phyloP scores from a whole-genome alignment of 2,113 vertebrate genomes.

The Leptosomus discolor region DNA sequence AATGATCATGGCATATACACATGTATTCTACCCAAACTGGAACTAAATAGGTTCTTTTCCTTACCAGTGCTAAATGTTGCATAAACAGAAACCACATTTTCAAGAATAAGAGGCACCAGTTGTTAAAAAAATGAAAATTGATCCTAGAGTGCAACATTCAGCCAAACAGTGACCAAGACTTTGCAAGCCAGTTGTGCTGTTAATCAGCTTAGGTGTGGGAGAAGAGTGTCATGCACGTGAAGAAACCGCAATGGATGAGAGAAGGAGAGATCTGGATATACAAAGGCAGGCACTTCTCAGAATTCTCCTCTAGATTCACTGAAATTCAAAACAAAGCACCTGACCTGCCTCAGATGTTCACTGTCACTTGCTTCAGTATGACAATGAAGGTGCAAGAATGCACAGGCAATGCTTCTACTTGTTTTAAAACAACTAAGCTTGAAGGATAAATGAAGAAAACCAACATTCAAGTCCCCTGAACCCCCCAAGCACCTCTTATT shows the following conservation, averaged over 20 bases:
- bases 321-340: background rate
- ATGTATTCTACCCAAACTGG: background rate
- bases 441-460: constrained; percentile 39
- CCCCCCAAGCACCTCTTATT: background rate
- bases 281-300: background rate
- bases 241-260: background rate
- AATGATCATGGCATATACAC: background rate
- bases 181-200: background rate
- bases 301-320: background rate
- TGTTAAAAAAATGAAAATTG: background rate
- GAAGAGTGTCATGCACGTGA: background rate
- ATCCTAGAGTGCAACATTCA: background rate
- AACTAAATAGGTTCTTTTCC: background rate
- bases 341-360: background rate
- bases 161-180: background rate
- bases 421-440: constrained; percentile 14
- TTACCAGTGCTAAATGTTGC: background rate
- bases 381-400: background rate
- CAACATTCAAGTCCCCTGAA: background rate
- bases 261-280: background rate
- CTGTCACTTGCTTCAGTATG: background rate
- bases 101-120: background rate
- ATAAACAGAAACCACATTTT: background rate
- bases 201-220: background rate
- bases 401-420: background rate